Evolutionary conservation across 2,113 vertebrate species (phyloP), one percentile per base, ranked within the genome.

Genomic region (Lynx canadensis): DNA sequence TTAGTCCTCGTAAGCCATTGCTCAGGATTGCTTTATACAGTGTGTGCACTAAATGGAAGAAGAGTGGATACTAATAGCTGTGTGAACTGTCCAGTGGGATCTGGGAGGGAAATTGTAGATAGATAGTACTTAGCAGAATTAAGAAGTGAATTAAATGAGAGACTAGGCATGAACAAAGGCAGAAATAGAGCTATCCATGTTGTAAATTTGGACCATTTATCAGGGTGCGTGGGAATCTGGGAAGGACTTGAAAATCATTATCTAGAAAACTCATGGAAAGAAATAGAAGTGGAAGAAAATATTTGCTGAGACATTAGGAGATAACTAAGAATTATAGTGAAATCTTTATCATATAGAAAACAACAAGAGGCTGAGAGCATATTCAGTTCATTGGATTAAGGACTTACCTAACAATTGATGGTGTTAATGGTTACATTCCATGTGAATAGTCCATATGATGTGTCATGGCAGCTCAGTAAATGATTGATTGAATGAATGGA

Each of bases 91-190:
- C 38, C 81, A 73, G 0, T 48, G 60, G 82, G 45, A 85, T 81
- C 27, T 33, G 87, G 80, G 38, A 52, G 29, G n/a, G 84, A 94
- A 89, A 84, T 9, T 29, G 1, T 60, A 48, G 63, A 52, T 11
- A 73, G 87, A n/a, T 50, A 84, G 12, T 55, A 57, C 57, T 91
- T 89, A 92, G 71, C 71, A 94, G 50, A 95, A 91, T 89, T 78
- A 85, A 45, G 45, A 73, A 68, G 38, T 93, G n/a, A 95, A 50
- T 92, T 86, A 96, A 91, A 88, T 94, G 38, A 88, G 38, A 97
- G 68, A 25, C 48, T 38, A 89, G n/a, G n/a, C 0, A 0, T 55
- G 14, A 76, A 68, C 85, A 95, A 82, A 76, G 18, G 69, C 36
- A 78, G 50, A 73, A 14, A 4, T 5, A 69, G 29, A 84, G 29